phyloP scores from a whole-genome alignment of 1,140 invertebrate species.

The Hycleus cichorii region DNA sequence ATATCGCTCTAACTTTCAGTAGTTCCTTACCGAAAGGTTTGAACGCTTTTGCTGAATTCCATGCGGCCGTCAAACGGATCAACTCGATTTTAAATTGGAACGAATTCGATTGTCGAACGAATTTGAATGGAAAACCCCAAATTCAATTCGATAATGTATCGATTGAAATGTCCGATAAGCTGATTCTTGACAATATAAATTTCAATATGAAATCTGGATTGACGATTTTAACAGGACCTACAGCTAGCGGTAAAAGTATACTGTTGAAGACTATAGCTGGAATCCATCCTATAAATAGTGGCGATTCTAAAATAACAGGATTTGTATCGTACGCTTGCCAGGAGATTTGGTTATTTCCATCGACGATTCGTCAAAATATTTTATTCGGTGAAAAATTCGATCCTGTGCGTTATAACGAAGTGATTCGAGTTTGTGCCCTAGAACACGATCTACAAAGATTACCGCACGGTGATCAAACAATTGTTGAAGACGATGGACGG shows the following conservation, averaged over 20 bases:
- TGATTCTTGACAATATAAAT: constrained; percentile 52
- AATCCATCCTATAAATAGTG: constrained; percentile 50
- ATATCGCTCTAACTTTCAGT: constrained; percentile 13
- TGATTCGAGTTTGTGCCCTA: constrained; percentile 59
- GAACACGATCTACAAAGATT: constrained; percentile 66
- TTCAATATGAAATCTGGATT: constrained; percentile 56
- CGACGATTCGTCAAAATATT: constrained; percentile 62
- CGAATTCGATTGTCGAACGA: not conserved
- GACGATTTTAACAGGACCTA: constrained; percentile 67
- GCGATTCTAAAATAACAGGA: constrained; percentile 48
- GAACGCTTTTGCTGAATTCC: constrained; percentile 2
- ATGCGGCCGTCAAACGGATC: constrained; percentile 11
- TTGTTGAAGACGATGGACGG: constrained; percentile 79
- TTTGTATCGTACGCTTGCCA: constrained; percentile 64
- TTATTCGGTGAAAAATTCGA: constrained; percentile 60
- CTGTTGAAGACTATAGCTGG: constrained; percentile 42
- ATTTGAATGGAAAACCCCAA: not conserved
- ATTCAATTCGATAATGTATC: constrained; percentile 1
- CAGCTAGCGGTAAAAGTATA: constrained; percentile 69
- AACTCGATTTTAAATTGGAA: not conserved
- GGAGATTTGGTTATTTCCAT: constrained; percentile 64
- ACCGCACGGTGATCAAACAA: constrained; percentile 70
- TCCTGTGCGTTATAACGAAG: constrained; percentile 49
- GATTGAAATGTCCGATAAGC: constrained; percentile 25
- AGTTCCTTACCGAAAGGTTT: not conserved